Conservation (phyloP, 2,113 vertebrate species). For the Pyxicephalus adspersus region DNA sequence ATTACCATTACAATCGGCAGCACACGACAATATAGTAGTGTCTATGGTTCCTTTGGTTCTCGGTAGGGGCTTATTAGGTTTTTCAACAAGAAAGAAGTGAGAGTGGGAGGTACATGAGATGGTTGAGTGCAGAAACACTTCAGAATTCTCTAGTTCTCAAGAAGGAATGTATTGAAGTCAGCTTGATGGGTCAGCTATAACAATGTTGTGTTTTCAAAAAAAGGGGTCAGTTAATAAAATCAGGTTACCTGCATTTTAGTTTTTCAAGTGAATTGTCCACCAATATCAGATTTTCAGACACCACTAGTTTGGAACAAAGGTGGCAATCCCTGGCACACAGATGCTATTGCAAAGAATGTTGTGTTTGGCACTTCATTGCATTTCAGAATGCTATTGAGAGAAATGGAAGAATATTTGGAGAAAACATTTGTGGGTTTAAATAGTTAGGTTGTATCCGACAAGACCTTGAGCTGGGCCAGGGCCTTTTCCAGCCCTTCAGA, state of each 20-base stretch:
- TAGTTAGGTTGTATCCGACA: too few relatives aligned
- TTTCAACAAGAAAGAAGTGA: constrained; percentile 31
- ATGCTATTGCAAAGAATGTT: background rate
- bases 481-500: too few relatives aligned
- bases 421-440: background rate
- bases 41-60: constrained; percentile 27
- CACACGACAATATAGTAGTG: constrained; percentile 52
- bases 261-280: background rate
- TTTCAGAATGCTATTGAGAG: too few relatives aligned
- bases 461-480: too few relatives aligned
- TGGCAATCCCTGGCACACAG: background rate
- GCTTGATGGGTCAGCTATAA: background rate
- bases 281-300: background rate
- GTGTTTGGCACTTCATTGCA: too few relatives aligned
- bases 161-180: constrained; percentile 22
- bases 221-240: constrained; percentile 14
- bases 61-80: constrained; percentile 20
- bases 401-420: background rate
- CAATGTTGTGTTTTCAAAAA: background rate
- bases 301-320: background rate
- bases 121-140: constrained; percentile 25
- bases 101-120: constrained; percentile 30
- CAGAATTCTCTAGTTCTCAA: constrained; percentile 13
- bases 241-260: constrained; percentile 4
- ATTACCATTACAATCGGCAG: constrained; percentile 53